These are phyloP conservation scores for Panthera uncia DNA, from an alignment of 2,113 vertebrate species.

Conservation along the genomic window DNA sequence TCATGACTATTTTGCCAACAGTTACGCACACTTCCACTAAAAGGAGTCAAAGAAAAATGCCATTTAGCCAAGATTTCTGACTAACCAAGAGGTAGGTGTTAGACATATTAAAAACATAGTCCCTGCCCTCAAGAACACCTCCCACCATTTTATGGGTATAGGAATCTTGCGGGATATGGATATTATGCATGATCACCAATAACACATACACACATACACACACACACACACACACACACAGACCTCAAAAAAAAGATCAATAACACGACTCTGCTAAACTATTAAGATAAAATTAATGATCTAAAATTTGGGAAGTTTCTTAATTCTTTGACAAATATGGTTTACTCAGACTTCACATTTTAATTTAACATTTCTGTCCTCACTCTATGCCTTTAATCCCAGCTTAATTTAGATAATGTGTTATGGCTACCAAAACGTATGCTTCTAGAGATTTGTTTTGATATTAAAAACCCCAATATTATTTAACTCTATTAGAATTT, in stretches of 20 bases:
- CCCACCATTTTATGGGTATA: not conserved
- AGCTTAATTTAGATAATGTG: not conserved
- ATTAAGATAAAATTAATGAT: slow-evolving; percentile 18
- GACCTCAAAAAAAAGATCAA: not conserved
- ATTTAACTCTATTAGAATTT: slow-evolving; percentile 34
- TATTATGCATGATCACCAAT: not conserved
- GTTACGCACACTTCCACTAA: not conserved
- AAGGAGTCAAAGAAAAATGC: not conserved
- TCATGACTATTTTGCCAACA: not conserved
- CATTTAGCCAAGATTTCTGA: slow-evolving; percentile 31
- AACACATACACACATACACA: not conserved
- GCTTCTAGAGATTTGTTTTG: not conserved
- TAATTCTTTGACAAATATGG: not conserved
- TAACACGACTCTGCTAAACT: not conserved
- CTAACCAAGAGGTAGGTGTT: not conserved
- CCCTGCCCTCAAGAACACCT: not conserved
- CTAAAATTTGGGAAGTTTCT: not conserved
- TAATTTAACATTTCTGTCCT: not conserved
- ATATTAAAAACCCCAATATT: not conserved
- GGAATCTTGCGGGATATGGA: not conserved
- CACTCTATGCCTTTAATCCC: slow-evolving; percentile 6
- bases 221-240: not conserved
- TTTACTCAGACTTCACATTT: not conserved
- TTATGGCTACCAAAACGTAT: not conserved
- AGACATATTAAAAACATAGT: not conserved